phyloP scores from a whole-genome alignment of 2,113 vertebrate species.

The Tragelaphus buxtoni region DNA sequence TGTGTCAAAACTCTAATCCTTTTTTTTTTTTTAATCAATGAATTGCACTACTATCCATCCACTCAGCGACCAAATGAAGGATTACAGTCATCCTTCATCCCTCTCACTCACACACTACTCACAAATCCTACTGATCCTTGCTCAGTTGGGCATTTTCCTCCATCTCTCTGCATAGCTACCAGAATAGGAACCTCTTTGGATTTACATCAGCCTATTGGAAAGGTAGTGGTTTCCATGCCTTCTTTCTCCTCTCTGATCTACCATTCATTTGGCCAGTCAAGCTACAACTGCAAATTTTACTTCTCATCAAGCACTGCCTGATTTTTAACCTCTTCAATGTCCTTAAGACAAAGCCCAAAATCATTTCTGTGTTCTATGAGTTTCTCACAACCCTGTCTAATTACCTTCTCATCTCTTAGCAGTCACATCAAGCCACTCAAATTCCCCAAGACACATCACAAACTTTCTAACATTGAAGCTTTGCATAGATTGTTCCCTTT shows the following conservation, averaged over 20 bases:
- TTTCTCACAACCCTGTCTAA: background rate
- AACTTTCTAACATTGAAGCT: background rate
- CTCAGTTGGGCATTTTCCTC: background rate
- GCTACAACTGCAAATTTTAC: background rate
- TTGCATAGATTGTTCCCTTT: background rate
- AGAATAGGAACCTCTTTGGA: background rate
- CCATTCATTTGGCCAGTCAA: background rate
- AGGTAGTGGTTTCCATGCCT: background rate
- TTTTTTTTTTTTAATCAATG: background rate
- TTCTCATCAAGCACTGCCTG: background rate
- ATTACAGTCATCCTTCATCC: background rate
- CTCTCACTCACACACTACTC: background rate
- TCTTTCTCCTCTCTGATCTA: background rate
- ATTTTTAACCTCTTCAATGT: background rate
- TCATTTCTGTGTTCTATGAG: background rate
- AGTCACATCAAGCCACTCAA: background rate
- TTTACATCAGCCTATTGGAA: background rate
- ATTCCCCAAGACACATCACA: background rate
- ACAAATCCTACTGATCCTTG: background rate
- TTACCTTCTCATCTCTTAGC: background rate
- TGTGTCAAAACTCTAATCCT: background rate
- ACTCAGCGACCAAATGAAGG: background rate
- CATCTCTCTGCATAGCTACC: background rate
- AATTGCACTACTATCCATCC: background rate
- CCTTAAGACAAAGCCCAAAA: background rate